Evolutionary conservation across 1,140 invertebrate species (phyloP), one percentile per base, ranked within the genome.

Genomic region (Copidosoma floridanum): DNA sequence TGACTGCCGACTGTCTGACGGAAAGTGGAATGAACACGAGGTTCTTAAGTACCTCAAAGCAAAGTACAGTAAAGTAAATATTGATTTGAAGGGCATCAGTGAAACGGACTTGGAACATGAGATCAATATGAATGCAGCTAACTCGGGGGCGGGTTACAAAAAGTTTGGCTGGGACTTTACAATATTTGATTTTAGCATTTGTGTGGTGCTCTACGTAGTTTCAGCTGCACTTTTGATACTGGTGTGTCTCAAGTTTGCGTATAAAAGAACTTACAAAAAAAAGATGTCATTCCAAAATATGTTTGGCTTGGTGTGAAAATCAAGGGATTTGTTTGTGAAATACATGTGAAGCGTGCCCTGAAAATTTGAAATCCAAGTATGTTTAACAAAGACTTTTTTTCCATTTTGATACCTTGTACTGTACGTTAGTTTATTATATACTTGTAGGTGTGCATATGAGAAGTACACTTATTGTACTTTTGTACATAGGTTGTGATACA

Each of bases 221-320:
- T 91, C 87, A 58, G 85, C 88, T 44, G 65, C 81, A 37, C 85
- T 92, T 69, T 81, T 92, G 59, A 82, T 90, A 57, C 55, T 91
- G 56, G 86, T 92, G 52, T 91, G 92, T 73, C 87, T 89, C 70
- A 85, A 89, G 72, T 90, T 92, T 73, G 81, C 88, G 53, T 82
- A 88, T 50, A 87, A 85, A 71, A 82, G 83, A 70, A 84, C 82
- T 60, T 87, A 88, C 70, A 85, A 83, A 68, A 91, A 88, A 77
- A 89, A 88, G 73, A 74, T 79, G 48, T 88, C 88, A 67, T 80
- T 86, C 65, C 83, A 87, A 76, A 84, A 80, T 68, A 74, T 86
- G 53, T 71, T 87, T 53, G 82, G 85, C 51, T 64, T 89, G 81
- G 82, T 16, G 48, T n/a, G 6, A 12, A 32, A 32, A 32, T 50